These are phyloP conservation scores for Bombus vancouverensis DNA, from an alignment of 1,140 invertebrate genomes.

Conservation along the genomic window DNA sequence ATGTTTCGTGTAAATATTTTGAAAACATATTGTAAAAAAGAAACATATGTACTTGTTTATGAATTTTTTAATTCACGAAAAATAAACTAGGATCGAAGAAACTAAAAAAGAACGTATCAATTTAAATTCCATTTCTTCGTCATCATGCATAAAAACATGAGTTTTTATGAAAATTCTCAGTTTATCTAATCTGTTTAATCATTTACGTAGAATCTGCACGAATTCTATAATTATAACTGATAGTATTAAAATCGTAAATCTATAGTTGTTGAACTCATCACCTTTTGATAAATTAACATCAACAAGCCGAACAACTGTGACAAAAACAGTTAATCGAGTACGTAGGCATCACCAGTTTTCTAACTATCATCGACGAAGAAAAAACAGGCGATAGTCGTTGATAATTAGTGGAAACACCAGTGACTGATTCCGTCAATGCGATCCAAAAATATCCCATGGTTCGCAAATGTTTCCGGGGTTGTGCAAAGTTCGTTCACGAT, in stretches of 20 bases:
- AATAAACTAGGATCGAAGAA: no score
- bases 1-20: neutral
- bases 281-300: neutral
- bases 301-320: neutral
- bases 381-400: neutral
- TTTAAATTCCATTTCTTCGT: no score
- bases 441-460: constrained; percentile 3
- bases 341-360: constrained; percentile 1
- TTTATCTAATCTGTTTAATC: no score
- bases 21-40: no score
- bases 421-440: neutral
- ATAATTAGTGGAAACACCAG: constrained; percentile 9
- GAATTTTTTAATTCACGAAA: no score
- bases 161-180: no score
- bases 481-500: neutral
- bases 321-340: neutral
- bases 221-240: no score
- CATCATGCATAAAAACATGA: no score
- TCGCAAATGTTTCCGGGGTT: constrained; percentile 18
- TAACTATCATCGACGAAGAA: neutral
- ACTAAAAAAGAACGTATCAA: no score
- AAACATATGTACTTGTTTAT: no score
- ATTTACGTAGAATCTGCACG: no score
- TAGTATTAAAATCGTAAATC: no score
- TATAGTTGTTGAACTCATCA: neutral